Evolutionary conservation across 2,888 invertebrate species (phyloP).

Genomic region (Lepeophtheirus nordmannii): DNA sequence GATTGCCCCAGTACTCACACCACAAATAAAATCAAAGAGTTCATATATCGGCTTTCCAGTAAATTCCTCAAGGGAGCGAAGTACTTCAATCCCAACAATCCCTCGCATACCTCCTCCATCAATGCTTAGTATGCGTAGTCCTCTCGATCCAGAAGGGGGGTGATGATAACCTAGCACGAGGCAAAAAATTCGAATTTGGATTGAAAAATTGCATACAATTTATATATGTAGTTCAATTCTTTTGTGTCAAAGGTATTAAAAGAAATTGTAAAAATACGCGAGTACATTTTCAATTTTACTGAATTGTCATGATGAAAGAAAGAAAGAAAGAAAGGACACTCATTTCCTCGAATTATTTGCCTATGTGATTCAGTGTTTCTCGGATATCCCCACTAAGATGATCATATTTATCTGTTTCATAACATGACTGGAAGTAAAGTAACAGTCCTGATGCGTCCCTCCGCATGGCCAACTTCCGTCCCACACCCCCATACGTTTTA

Average conservation of each 20-base stretch:
- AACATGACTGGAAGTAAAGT: background rate
- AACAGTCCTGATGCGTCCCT: background rate
- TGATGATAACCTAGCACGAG: slow-evolving; percentile 48
- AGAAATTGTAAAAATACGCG: too few relatives aligned
- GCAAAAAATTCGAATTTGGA: background rate
- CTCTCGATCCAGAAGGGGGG: slow-evolving; percentile 48
- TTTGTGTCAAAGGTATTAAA: background rate
- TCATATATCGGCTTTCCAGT: slow-evolving; percentile 47
- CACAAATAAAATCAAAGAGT: slow-evolving; percentile 71
- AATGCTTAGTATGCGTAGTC: slow-evolving; percentile 63
- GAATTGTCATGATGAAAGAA: background rate
- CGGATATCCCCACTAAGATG: background rate
- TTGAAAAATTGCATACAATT: background rate
- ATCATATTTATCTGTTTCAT: background rate
- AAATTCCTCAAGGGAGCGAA: slow-evolving; percentile 56
- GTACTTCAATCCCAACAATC: slow-evolving; percentile 64
- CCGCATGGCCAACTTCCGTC: background rate
- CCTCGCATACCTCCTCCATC: slow-evolving; percentile 81
- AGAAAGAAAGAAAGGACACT: background rate
- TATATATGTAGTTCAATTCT: background rate
- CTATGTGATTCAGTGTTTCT: background rate
- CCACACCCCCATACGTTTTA: background rate
- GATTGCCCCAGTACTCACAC: slow-evolving; percentile 69
- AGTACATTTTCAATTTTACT: background rate
- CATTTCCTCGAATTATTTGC: background rate